phyloP scores from a whole-genome alignment of 23 tunicate species.

The Styela plicata region DNA sequence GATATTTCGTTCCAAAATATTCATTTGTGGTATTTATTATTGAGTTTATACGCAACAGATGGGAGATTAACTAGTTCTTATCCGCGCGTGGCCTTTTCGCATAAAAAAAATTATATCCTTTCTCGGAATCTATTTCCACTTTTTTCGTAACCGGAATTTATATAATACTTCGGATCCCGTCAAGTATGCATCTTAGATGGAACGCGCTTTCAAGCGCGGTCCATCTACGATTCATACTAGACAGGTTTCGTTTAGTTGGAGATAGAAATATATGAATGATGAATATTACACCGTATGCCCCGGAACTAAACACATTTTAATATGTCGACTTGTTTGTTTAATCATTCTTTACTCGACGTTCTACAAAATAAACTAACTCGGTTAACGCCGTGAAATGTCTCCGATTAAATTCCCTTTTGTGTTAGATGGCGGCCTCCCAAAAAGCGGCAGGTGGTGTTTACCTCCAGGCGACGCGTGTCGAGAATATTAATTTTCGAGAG shows the following conservation, averaged over 20 bases:
- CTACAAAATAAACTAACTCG: neutral
- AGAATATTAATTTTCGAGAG: neutral
- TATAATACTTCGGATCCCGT: no score
- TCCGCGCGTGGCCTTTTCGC: neutral
- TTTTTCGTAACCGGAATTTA: no score
- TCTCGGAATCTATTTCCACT: neutral
- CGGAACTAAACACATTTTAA: neutral
- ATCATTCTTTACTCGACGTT: neutral
- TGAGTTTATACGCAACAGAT: neutral
- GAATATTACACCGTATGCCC: neutral
- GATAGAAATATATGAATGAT: no score
- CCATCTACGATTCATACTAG: no score
- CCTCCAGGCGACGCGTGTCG: conserved; percentile 25
- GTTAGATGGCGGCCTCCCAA: conserved; percentile 6
- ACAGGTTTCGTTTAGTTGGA: no score
- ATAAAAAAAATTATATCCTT: neutral
- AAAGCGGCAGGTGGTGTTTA: conserved; percentile 41
- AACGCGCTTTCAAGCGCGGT: no score
- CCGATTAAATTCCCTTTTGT: conserved; percentile 3
- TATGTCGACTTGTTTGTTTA: neutral
- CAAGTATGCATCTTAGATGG: no score
- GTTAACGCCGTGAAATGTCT: neutral
- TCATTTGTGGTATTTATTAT: neutral
- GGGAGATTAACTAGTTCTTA: neutral
- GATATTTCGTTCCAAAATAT: no score